A percentile compares a stretch with the other conserved stretches of the same genome.
phyloP scores from a whole-genome alignment of 2,113 vertebrate species.

The Phocoena phocoena region DNA sequence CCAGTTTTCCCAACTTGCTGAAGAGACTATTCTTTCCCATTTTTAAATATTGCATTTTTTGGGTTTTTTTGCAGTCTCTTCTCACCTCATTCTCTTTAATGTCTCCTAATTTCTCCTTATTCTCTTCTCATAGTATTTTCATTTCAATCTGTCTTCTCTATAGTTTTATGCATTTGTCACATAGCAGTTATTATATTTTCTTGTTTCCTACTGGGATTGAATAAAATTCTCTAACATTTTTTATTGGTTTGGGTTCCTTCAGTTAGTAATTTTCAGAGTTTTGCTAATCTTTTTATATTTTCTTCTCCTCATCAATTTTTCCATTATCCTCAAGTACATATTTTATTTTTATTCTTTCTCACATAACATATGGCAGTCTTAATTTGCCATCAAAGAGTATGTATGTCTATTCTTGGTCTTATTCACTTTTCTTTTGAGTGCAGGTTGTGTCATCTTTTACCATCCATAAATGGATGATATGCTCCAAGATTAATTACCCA shows the following conservation, averaged over 20 bases:
- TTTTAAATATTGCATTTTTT: not conserved
- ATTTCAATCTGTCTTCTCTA: not conserved
- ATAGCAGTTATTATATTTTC: not conserved
- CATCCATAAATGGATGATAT: too few relatives aligned
- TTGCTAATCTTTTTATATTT: not conserved
- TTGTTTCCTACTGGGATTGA: not conserved
- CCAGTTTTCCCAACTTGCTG: not conserved
- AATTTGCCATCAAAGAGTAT: not conserved
- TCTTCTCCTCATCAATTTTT: not conserved
- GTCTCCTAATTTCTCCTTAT: not conserved
- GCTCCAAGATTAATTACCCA: not conserved
- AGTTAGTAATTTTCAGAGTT: not conserved
- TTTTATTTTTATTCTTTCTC: not conserved
- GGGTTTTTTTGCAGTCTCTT: not conserved
- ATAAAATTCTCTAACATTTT: not conserved
- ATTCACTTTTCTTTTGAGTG: not conserved
- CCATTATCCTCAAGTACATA: not conserved
- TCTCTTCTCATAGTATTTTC: not conserved
- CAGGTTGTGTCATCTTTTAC: not conserved
- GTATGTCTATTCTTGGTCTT: not conserved
- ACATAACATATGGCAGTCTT: not conserved
- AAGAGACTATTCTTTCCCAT: not conserved
- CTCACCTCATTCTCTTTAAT: not conserved
- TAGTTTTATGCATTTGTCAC: not conserved
- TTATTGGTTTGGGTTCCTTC: not conserved